Percentiles rank a stretch among this genome's conserved stretches.
These are phyloP conservation scores for Anolis sagrei DNA, from an alignment of 2,113 vertebrate species.

Conservation along the genomic window DNA sequence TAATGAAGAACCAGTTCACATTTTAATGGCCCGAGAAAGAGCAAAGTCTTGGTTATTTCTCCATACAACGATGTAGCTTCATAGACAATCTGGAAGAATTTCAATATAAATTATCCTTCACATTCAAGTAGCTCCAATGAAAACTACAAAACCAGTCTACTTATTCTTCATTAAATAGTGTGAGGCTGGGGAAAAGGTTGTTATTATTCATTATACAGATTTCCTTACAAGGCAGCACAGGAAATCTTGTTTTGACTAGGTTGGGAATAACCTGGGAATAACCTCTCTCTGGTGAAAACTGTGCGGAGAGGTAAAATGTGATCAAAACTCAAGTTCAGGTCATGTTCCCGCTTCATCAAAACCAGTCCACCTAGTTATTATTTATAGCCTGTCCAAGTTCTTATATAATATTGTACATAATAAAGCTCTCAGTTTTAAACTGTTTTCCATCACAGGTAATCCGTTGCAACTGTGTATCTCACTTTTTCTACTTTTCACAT, in stretches of 20 bases:
- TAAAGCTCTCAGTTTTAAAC: conserved; percentile 1
- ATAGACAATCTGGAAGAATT: not conserved
- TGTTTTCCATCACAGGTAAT: conserved; percentile 1
- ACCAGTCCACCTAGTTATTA: conserved; percentile 13
- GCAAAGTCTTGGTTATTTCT: no score
- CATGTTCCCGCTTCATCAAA: conserved; percentile 21
- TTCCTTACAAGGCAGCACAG: conserved; percentile 20
- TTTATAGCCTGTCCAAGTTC: conserved; percentile 23
- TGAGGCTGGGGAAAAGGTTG: conserved; percentile 1
- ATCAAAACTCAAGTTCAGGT: conserved; percentile 16
- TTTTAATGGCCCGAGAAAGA: no score
- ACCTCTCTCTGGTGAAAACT: conserved; percentile 3
- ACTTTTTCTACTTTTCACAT: not conserved
- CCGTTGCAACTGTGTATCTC: not conserved
- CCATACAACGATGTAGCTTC: not conserved
- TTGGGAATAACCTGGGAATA: conserved; percentile 29
- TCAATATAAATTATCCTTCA: not conserved
- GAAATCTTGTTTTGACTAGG: conserved; percentile 30
- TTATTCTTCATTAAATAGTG: not conserved
- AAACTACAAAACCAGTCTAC: not conserved
- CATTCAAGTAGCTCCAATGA: conserved; percentile 3
- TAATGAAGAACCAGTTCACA: no score
- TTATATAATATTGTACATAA: conserved; percentile 27
- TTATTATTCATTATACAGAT: conserved; percentile 4
- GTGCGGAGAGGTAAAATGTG: conserved; percentile 25